Evolutionary conservation across 2,113 vertebrate genomes (phyloP).

Genomic region (Chitala chitala): DNA sequence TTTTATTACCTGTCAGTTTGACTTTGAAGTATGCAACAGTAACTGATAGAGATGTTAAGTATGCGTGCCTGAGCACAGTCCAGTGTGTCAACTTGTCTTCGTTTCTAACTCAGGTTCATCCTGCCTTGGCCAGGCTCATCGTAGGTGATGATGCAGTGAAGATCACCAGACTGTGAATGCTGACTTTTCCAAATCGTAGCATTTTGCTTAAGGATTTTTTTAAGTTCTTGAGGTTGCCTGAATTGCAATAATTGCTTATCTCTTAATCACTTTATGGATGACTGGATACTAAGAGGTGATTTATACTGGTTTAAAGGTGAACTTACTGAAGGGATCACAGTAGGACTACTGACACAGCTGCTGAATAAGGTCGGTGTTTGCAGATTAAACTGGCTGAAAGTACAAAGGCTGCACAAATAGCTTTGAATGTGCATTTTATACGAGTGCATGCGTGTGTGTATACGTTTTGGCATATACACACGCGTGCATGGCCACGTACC

Average conservation of each 20-base stretch:
- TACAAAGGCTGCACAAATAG: slow-evolving; percentile 52
- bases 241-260: slow-evolving; percentile 50
- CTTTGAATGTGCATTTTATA: slow-evolving; percentile 36
- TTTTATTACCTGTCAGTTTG: too few relatives aligned
- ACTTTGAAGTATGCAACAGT: too few relatives aligned
- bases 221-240: slow-evolving; percentile 41
- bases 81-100: background rate
- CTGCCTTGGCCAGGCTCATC: slow-evolving; percentile 62
- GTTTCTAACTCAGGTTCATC: slow-evolving; percentile 59
- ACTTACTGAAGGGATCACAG: slow-evolving; percentile 51
- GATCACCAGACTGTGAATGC: slow-evolving; percentile 65
- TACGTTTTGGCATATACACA: slow-evolving; percentile 48
- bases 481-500: slow-evolving; percentile 39
- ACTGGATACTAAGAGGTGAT: slow-evolving; percentile 46
- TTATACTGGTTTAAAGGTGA: slow-evolving; percentile 47
- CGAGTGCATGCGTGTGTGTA: slow-evolving; percentile 46
- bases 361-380: slow-evolving; percentile 45
- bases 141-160: slow-evolving; percentile 63
- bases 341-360: slow-evolving; percentile 54
- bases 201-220: background rate
- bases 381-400: slow-evolving; percentile 34
- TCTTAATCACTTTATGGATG: slow-evolving; percentile 53
- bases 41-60: too few relatives aligned
- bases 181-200: slow-evolving; percentile 13
- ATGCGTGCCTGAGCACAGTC: background rate